Percentiles rank a stretch among this genome's conserved stretches.
Conservation (phyloP, 1,140 invertebrate species). For the Eufriesea mexicana region DNA sequence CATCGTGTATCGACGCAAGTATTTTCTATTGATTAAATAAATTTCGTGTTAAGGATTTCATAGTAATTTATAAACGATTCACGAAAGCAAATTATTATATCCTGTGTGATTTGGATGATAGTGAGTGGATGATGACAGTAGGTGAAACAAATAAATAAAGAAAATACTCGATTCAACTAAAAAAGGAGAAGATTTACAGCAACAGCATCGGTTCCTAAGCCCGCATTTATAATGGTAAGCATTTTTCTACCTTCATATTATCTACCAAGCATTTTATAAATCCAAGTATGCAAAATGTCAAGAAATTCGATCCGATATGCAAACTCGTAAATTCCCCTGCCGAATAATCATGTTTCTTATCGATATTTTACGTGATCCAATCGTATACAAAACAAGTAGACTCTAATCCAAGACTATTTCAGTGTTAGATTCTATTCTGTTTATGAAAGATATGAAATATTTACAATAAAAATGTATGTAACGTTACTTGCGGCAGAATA, state of each 20-base stretch:
- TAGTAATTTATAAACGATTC: neutral
- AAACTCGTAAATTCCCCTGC: too few species aligned
- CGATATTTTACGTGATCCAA: too few species aligned
- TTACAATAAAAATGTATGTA: neutral
- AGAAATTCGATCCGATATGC: too few species aligned
- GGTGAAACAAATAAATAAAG: neutral
- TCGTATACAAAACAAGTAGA: too few species aligned
- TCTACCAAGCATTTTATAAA: neutral
- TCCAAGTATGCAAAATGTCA: neutral
- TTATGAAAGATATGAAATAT: neutral
- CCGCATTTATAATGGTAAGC: conserved; percentile 6
- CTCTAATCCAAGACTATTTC: neutral
- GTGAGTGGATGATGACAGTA: neutral
- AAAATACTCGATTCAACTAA: neutral
- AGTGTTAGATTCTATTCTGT: too few species aligned
- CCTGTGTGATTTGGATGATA: neutral
- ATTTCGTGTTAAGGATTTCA: neutral
- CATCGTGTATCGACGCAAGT: neutral
- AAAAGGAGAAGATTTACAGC: neutral
- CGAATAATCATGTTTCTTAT: too few species aligned
- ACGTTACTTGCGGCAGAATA: neutral
- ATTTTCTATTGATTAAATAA: neutral
- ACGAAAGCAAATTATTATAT: neutral
- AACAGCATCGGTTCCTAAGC: neutral
- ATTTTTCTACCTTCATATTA: neutral